phyloP scores from a whole-genome alignment of 2,888 invertebrate species.

The Crepidodera aurea region DNA sequence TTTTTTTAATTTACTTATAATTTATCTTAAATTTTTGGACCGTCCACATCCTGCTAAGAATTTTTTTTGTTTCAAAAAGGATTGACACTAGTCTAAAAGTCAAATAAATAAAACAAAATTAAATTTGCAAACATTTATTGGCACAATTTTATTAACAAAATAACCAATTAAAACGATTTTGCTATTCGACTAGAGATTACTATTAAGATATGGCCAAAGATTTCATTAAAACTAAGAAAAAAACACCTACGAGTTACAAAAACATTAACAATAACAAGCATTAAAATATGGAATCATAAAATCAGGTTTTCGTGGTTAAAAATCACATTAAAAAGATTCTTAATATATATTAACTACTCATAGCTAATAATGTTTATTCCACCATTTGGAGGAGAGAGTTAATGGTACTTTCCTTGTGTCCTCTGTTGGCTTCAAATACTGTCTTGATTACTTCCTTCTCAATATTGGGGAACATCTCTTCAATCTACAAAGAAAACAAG shows the following conservation, averaged over 20 bases:
- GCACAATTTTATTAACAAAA: conserved; percentile 15
- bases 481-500: conserved; percentile 68
- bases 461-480: conserved; percentile 96
- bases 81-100: too few relatives aligned
- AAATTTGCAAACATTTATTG: conserved; percentile 15
- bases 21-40: too few relatives aligned
- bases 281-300: conserved; percentile 20
- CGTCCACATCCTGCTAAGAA: too few relatives aligned
- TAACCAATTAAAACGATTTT: neutral
- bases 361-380: conserved; percentile 62
- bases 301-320: conserved; percentile 8
- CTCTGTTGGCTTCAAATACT: conserved; percentile 87
- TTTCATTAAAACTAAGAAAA: neutral
- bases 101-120: conserved; percentile 7
- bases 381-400: conserved; percentile 90
- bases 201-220: conserved; percentile 20
- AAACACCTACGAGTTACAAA: conserved; percentile 11
- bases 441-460: conserved; percentile 93
- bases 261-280: conserved; percentile 22
- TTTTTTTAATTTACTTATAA: too few relatives aligned
- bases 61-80: too few relatives aligned
- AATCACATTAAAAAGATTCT: conserved; percentile 12
- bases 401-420: conserved; percentile 89
- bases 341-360: neutral
- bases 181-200: conserved; percentile 10